These are phyloP conservation scores for Melanostigma gelatinosum DNA, from an alignment of 2,113 vertebrate genomes.

Conservation along the genomic window DNA sequence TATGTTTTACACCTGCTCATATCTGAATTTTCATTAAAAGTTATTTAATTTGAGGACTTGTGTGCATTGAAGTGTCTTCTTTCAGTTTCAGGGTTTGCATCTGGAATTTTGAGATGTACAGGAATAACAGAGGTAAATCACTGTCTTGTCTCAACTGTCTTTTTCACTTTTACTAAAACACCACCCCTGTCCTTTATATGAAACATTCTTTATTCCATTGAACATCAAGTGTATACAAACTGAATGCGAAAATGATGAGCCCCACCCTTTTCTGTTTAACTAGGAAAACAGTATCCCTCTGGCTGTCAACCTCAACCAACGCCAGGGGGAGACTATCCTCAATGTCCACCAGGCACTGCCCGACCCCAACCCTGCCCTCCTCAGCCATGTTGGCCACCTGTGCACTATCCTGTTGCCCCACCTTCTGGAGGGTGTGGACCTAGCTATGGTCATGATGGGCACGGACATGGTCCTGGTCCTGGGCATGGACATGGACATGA, in stretches of 20 bases:
- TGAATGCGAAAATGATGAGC: neutral
- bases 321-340: neutral
- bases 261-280: neutral
- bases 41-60: neutral
- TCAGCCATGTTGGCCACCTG: constrained; percentile 1
- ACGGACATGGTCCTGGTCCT: neutral
- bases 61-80: neutral
- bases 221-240: neutral
- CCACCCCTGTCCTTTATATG: neutral
- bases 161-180: neutral
- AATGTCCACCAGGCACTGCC: neutral
- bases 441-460: neutral
- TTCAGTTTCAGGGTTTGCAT: neutral
- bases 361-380: constrained; percentile 14
- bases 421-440: constrained; percentile 9
- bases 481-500: neutral
- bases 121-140: neutral
- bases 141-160: neutral
- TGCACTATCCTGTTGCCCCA: neutral
- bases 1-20: neutral
- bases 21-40: neutral
- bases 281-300: constrained; percentile 18
- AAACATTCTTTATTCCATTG: neutral
- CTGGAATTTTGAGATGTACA: neutral
- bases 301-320: constrained; percentile 6